Evolutionary conservation across 2,888 invertebrate species (phyloP).

Genomic region (Drosophila nigricruria): DNA sequence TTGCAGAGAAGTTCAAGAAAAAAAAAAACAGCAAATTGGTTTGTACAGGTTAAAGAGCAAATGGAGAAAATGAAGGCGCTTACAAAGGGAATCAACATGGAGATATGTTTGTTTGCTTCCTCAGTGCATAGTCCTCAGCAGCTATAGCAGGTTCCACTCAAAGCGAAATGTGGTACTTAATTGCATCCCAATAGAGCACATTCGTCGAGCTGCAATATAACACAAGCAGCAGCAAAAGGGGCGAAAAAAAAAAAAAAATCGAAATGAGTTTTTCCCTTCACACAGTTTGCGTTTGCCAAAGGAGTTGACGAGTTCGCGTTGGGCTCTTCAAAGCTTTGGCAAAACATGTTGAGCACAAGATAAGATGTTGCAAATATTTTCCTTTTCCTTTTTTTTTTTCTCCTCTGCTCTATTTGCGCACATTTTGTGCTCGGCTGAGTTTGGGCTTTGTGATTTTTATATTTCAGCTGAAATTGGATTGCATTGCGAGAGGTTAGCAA

Average conservation of each 20-base stretch:
- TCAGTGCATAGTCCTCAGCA: background rate
- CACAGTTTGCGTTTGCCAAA: conserved; percentile 29
- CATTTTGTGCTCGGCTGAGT: conserved; percentile 34
- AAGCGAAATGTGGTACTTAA: conserved; percentile 58
- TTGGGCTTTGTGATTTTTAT: conserved; percentile 15
- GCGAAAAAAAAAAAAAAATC: conserved; percentile 36
- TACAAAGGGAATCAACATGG: conserved; percentile 65
- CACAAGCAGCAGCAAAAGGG: conserved; percentile 3
- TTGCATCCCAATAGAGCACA: conserved; percentile 71
- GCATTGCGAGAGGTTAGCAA: background rate
- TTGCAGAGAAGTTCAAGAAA: background rate
- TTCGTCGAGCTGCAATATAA: conserved; percentile 33
- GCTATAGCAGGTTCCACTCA: conserved; percentile 16
- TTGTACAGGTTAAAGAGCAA: conserved; percentile 32
- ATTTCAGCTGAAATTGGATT: background rate
- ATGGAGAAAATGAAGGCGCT: conserved; percentile 46
- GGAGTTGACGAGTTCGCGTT: conserved; percentile 31
- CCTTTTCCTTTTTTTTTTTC: background rate
- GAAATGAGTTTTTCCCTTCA: conserved; percentile 38
- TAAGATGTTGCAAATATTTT: conserved; percentile 43
- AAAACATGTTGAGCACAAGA: conserved; percentile 12
- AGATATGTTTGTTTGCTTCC: conserved; percentile 37
- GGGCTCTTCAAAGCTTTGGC: conserved; percentile 5
- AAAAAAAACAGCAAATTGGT: background rate
- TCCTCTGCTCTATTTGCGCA: conserved; percentile 31